Percentiles rank a stretch among this genome's conserved stretches.
Evolutionary conservation across 1,140 invertebrate species (phyloP).

Genomic region (Drosophila fuyamai): DNA sequence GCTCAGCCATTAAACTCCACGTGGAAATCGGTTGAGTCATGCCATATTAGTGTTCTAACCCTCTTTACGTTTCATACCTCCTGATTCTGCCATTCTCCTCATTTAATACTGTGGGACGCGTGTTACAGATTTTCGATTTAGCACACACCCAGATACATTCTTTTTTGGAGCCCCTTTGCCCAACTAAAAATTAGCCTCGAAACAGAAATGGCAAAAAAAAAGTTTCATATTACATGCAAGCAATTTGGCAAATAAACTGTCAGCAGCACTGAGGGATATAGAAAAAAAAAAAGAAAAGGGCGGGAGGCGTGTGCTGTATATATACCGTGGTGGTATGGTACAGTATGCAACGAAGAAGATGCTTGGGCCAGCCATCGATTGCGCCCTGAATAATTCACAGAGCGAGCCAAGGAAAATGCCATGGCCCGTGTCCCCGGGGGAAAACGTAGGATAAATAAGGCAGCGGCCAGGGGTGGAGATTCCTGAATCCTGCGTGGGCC

Average conservation of each 20-base stretch:
- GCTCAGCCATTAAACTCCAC: conserved; percentile 3
- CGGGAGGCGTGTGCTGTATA: not conserved
- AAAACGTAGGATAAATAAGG: conserved; percentile 71
- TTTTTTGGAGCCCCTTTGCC: conserved; percentile 1
- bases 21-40: conserved; percentile 63
- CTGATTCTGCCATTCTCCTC: conserved; percentile 22
- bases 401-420: conserved; percentile 44
- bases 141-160: conserved; percentile 54
- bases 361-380: conserved; percentile 59
- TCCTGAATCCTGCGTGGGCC: conserved; percentile 18
- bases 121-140: conserved; percentile 82
- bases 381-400: conserved; percentile 70
- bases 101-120: conserved; percentile 55
- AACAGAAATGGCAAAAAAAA: conserved; percentile 39
- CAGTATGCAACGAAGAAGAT: conserved; percentile 54
- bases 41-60: conserved; percentile 52
- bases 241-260: conserved; percentile 82
- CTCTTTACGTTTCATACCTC: not conserved
- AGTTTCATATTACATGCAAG: conserved; percentile 79
- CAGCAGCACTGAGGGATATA: conserved; percentile 52
- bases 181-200: conserved; percentile 70
- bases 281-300: not conserved
- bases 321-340: not conserved
- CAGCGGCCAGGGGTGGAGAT: conserved; percentile 7
- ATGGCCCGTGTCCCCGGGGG: conserved; percentile 55